Base-by-base conservation (phyloP, 2,888 invertebrate species). In the Parnassius mnemosyne region DNA sequence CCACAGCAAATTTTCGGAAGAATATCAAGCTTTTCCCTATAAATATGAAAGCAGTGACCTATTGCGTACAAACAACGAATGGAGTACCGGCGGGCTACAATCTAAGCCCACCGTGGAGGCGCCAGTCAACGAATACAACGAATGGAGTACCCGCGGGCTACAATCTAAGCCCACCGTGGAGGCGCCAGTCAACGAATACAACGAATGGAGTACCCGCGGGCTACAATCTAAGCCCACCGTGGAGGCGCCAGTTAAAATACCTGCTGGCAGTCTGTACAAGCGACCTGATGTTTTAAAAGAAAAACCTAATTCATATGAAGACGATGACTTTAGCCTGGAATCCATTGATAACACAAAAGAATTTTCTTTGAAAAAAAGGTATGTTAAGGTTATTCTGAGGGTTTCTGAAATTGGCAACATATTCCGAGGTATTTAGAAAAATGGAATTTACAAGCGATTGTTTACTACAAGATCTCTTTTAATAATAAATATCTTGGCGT, bases 181-280 rank as follows among this genome's bases (percentile, higher is more conserved):
- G 62, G 74, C 76, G 0, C 85, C 87, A 0, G 72, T 80, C n/a
- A 80, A 72, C n/a, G n/a, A n/a, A n/a, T n/a, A n/a, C n/a, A n/a
- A n/a, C n/a, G n/a, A n/a, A n/a, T 85, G 83, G 83, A 71, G 71
- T 16, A 71, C 71, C 13, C 62, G 66, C 10, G 68, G 68, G 13
- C 65, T 83, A 52, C 86, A 85, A 16, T 77, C 85, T 1, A 79
- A 68, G 56, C 86, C 87, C 0, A 88, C 87, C 0, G 77, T 75
- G 3, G 80, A 83, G 62, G 74, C 76, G 0, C 85, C 87, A 0
- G 72, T 80, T 12, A 80, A 72, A 49, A 66, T 72, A 3, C 73
- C 73, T 9, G 90, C 89, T 0, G 90, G 90, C 1, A 87, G 85
- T 0, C 69, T 89, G 0, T 91, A 91, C 67, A 76, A 81, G 65